Evolutionary conservation across 2,888 invertebrate species (phyloP).

Genomic region (Subacronicta megacephala): DNA sequence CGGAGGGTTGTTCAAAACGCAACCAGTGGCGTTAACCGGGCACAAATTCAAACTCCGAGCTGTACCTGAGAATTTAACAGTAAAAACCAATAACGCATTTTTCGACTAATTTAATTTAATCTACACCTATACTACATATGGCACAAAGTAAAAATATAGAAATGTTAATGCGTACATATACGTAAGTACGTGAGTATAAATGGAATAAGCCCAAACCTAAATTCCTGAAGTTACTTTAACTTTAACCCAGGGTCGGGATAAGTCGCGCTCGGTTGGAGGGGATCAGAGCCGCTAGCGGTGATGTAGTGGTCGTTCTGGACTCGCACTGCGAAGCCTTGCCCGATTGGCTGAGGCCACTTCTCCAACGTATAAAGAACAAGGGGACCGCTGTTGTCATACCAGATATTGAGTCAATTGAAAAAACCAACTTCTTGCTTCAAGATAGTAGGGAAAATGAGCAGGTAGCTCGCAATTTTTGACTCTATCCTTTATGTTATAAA

Average conservation of each 20-base stretch:
- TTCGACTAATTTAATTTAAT: too few species aligned
- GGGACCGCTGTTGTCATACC: conserved; percentile 95
- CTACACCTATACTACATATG: too few species aligned
- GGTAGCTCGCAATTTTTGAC: conserved; percentile 14
- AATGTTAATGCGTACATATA: too few species aligned
- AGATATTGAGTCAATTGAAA: conserved; percentile 97
- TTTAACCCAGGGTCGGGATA: conserved; percentile 93
- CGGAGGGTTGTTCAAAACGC: too few species aligned
- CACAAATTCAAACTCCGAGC: too few species aligned
- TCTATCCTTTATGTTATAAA: background rate
- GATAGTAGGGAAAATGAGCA: background rate
- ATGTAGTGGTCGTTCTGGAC: conserved; percentile 95
- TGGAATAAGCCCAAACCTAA: too few species aligned
- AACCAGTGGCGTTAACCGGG: too few species aligned
- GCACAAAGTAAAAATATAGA: too few species aligned
- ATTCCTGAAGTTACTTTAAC: background rate
- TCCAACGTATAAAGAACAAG: conserved; percentile 91
- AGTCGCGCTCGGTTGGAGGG: conserved; percentile 96
- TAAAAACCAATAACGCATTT: too few species aligned
- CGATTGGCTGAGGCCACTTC: conserved; percentile 96
- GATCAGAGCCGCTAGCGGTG: conserved; percentile 94
- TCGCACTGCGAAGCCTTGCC: conserved; percentile 96
- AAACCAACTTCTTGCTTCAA: conserved; percentile 90
- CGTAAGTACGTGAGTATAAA: too few species aligned
- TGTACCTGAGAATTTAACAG: too few species aligned